Evolutionary conservation across 2,113 vertebrate genomes (phyloP), one percentile per base, ranked within the genome.

Genomic region (Gymnocephalus cernua): DNA sequence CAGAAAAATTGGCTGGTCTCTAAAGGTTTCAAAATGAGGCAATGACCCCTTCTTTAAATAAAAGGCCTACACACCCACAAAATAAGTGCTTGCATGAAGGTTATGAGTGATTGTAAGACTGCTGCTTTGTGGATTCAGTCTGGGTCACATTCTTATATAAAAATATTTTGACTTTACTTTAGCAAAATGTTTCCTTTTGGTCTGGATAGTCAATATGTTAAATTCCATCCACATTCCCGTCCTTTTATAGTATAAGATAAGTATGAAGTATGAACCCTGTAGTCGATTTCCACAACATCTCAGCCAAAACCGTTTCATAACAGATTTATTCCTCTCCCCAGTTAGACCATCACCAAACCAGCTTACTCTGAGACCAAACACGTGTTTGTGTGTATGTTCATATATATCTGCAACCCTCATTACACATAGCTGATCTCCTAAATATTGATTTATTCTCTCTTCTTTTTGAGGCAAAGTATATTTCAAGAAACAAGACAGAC

Each of bases 291-390:
- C n/a, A 1, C 21, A 4, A 62, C 79, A 35, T 9, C 27, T 50
- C 3, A 4, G 56, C 64, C 47, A 65, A 65, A 57, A 62, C 48
- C 16, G n/a, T 77, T 69, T 68, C 70, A 83, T 86, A 41, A 83
- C 58, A 79, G 83, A 89, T 84, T 88, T 88, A 86, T 84, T 79
- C 87, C 50, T 68, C 80, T 80, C 79, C 59, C 53, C 53, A 64
- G 62, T 62, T 75, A 69, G 38, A 83, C 54, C 32, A 9, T 81
- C 23, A 11, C 54, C 44, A 74, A 71, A 83, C 79, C 85, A 86
- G 79, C 80, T 85, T 81, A 72, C 56, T 64, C 45, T 58, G 27
- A 82, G 15, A 44, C 58, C 45, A 48, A 41, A 32, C 62, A 74
- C 2, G 0, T 88, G 6, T 51, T 18, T 51, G 50, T 45, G 10